Evolutionary conservation across 2,888 invertebrate genomes (phyloP).

Genomic region (Apeira syringaria): DNA sequence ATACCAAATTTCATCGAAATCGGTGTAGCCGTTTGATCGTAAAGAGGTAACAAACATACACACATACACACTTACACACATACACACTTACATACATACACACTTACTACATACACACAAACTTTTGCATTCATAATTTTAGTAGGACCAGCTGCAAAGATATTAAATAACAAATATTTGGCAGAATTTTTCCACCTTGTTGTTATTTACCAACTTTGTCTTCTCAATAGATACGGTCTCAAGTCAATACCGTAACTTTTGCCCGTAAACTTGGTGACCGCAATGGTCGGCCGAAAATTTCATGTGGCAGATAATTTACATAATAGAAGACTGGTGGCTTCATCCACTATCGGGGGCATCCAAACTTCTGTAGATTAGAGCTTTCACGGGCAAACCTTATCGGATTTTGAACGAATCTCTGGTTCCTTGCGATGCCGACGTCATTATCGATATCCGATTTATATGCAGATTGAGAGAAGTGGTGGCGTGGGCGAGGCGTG

Average conservation of each 20-base stretch:
- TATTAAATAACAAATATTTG: constrained; percentile 43
- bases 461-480: constrained; percentile 80
- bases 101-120: too few species aligned
- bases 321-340: constrained; percentile 79
- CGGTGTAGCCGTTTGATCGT: too few species aligned
- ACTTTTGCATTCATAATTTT: too few species aligned
- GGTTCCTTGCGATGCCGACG: constrained; percentile 76
- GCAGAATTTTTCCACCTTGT: constrained; percentile 40
- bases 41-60: too few species aligned
- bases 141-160: too few species aligned
- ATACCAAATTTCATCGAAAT: too few species aligned
- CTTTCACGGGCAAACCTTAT: constrained; percentile 77
- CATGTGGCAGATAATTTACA: constrained; percentile 80
- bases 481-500: constrained; percentile 45
- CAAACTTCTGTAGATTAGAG: constrained; percentile 79
- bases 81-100: too few species aligned
- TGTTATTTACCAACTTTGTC: constrained; percentile 54
- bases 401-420: constrained; percentile 80
- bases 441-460: constrained; percentile 83
- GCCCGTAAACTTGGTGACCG: constrained; percentile 69
- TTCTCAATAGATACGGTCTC: constrained; percentile 59
- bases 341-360: constrained; percentile 79
- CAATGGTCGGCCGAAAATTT: constrained; percentile 73
- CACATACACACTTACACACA: too few species aligned
- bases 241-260: constrained; percentile 74